These are phyloP conservation scores for Anoplolepis gracilipes DNA, from an alignment of 1,140 invertebrate species.

Conservation along the genomic window DNA sequence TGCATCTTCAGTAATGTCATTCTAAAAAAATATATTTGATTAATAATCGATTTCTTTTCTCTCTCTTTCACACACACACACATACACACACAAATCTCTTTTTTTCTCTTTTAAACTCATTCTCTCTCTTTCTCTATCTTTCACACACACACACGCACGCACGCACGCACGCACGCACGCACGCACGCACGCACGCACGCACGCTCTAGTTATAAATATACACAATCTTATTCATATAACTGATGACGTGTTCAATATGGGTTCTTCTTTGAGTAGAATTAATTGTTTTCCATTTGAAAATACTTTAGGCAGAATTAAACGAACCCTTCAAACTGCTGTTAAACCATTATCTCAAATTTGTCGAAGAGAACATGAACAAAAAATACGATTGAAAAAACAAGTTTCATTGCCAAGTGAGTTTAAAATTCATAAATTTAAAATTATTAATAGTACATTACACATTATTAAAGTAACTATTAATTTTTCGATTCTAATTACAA, in stretches of 20 bases:
- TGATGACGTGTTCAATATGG: slow-evolving; percentile 4
- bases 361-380: background rate
- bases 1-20: too few relatives aligned
- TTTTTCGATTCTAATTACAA: background rate
- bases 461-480: slow-evolving; percentile 11
- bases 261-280: background rate
- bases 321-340: background rate
- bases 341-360: background rate
- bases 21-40: too few relatives aligned
- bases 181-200: too few relatives aligned
- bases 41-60: too few relatives aligned
- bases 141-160: too few relatives aligned
- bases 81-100: too few relatives aligned
- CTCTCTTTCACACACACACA: too few relatives aligned
- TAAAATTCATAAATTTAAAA: slow-evolving; percentile 3
- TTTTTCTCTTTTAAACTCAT: too few relatives aligned
- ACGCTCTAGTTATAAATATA: slow-evolving; percentile 1
- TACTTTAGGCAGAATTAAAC: slow-evolving; percentile 18
- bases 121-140: too few relatives aligned
- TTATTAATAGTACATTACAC: background rate
- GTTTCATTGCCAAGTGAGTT: background rate
- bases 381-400: background rate
- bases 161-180: too few relatives aligned
- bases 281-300: slow-evolving; percentile 7
- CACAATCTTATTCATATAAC: slow-evolving; percentile 11